Evolutionary conservation across 2,113 vertebrate species (phyloP).

Genomic region (Miniopterus natalensis): DNA sequence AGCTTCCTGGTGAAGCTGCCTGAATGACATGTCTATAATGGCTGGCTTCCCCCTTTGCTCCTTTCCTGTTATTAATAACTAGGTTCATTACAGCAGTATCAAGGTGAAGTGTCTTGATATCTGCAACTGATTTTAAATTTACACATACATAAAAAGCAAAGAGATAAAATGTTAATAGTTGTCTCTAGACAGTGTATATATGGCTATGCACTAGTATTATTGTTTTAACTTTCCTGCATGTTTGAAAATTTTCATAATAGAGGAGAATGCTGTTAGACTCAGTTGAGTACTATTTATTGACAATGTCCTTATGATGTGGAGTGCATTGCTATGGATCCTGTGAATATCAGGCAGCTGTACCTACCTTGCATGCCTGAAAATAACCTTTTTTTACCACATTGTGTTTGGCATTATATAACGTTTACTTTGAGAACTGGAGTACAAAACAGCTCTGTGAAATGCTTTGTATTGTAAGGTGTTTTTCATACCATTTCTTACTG

Average conservation of each 20-base stretch:
- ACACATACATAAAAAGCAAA: not conserved
- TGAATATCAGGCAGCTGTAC: not conserved
- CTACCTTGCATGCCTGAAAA: not conserved
- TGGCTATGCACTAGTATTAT: not conserved
- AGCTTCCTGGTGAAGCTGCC: too few species aligned
- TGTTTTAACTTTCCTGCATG: constrained; percentile 40
- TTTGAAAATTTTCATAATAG: constrained; percentile 52
- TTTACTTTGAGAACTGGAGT: not conserved
- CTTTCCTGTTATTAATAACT: too few species aligned
- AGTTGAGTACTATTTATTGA: constrained; percentile 10
- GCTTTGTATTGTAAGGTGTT: not conserved
- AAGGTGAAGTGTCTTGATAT: not conserved
- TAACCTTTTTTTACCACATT: not conserved
- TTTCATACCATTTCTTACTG: not conserved
- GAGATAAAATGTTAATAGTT: not conserved
- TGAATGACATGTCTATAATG: too few species aligned
- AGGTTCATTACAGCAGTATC: too few species aligned
- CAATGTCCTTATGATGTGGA: not conserved
- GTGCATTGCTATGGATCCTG: not conserved
- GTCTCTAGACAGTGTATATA: not conserved
- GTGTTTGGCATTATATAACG: not conserved
- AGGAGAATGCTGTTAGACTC: not conserved
- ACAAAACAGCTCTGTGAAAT: constrained; percentile 6
- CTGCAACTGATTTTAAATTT: not conserved
- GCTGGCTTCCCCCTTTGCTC: too few species aligned